Base-by-base conservation (phyloP, 2,888 invertebrate species). In the Mylabris sibirica region DNA sequence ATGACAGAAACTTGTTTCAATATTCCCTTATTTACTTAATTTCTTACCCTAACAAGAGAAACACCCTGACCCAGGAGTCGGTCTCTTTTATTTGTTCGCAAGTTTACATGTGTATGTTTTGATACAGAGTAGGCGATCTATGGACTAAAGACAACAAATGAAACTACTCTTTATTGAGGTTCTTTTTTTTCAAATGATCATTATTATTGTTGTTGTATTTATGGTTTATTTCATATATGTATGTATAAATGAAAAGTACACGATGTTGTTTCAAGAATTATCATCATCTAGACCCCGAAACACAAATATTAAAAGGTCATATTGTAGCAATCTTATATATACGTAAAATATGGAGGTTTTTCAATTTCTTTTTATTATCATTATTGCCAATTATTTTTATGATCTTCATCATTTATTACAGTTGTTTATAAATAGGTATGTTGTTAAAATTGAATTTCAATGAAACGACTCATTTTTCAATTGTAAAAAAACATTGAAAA, bases 241-340 rank as follows among this genome's bases (percentile, higher is more conserved):
- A 64, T 61, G 64, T 53, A 60, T 30, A 63, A 60, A 64, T 61
- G 64, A 20, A 61, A 41, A 66, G 60, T 66, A 24, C 61, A 61
- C 44, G 60, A 63, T 61, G 64, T 24, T 53, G 24, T 60, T 61
- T 66, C 41, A 64, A 61, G 64, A 64, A 26, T 66, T 64, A 53
- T 53, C 12, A 53, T 53, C 53, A 70, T 70, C 59, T 67, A 72
- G 73, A 66, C 72, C 70, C 73, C 70, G 59, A 73, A 73, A 73
- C 73, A 73, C 70, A 67, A 72, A 68, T 73, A 68, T 44, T 24
- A 72, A 53, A 72, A 73, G 70, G 72, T 70, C 70, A 69, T 59
- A 64, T 63, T 68, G 61, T 65, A 66, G 66, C 65, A 68, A 70
- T 60, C 61, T 59, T 68, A 26, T 38, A 20, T 62, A 35, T 61